Base-by-base conservation (phyloP, 2,888 invertebrate species). In the Panzeria rudis region DNA sequence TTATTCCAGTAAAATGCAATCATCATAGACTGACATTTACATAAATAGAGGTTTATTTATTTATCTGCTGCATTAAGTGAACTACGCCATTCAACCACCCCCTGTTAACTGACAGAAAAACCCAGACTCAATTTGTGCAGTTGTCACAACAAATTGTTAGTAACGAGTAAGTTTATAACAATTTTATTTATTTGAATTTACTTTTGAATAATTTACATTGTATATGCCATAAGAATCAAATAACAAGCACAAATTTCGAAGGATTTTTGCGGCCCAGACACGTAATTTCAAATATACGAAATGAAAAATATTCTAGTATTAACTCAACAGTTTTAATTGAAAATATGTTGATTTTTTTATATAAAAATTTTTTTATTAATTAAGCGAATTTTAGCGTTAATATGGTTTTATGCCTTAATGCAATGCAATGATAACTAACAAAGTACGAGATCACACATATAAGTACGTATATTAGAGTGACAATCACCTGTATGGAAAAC, bases 141-240 rank as follows among this genome's bases (percentile, higher is more conserved):
- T 73, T 81, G 84, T 81, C 84, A 77, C 61, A 84, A 77, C 79
- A 69, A 61, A 47, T 69, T 47, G 69, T 64, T 82, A 71, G 64
- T 82, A 82, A 76, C 62, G 71, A 71, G 44, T 76, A 44, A 50
- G 69, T 69, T 82, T 82, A 82, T 69, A 50, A 54, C 15, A 41
- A 62, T n/a, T 54, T 61, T 32, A 25, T 20, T 72, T 44, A 5
- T 41, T 23, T 20, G 32, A 71, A 72, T 66, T 72, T 20, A 56
- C 44, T 62, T 73, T 54, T 61, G 52, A 72, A 72, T 44, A 50
- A 78, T 68, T 77, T 44, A 52, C 50, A 77, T 56, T 64, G 15
- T 20, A 47, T 69, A n/a, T 66, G 56, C 50, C 64, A 59, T 25
- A 64, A 71, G 56, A 68, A 68, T 15, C 5, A 17, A 52, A 52